A percentile compares a stretch with the other conserved stretches of the same genome.
phyloP scores from a whole-genome alignment of 2,888 invertebrate genomes.

The Cancer borealis region DNA sequence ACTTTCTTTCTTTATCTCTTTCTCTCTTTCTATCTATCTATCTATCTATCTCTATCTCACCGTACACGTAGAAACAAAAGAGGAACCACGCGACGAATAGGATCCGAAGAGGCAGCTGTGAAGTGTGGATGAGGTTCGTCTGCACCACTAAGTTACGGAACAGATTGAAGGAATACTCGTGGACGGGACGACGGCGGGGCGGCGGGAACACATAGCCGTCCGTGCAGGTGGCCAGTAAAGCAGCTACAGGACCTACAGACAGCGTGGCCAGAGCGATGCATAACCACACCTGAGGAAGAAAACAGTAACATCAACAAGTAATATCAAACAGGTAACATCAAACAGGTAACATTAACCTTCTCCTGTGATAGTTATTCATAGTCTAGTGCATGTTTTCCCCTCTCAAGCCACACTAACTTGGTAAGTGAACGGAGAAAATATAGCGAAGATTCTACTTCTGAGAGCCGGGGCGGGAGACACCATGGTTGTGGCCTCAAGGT shows the following conservation, averaged over 20 bases:
- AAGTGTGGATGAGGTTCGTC: background rate
- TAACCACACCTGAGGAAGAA: conserved; percentile 15
- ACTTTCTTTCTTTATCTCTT: background rate
- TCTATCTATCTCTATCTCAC: conserved; percentile 16
- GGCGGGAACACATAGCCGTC: background rate
- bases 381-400: no score
- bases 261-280: conserved; percentile 34
- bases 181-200: background rate
- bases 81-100: conserved; percentile 42
- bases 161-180: conserved; percentile 41
- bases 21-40: background rate
- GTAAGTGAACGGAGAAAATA: conserved; percentile 59
- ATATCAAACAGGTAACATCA: no score
- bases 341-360: no score
- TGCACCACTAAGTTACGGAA: conserved; percentile 50
- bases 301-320: background rate
- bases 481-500: conserved; percentile 59
- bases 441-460: conserved; percentile 52
- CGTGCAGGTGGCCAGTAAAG: background rate
- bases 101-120: background rate
- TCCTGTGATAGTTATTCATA: no score
- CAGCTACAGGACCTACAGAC: conserved; percentile 31
- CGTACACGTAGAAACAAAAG: conserved; percentile 49
- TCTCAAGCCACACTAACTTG: conserved; percentile 17
- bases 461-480: conserved; percentile 54